Base-by-base conservation (phyloP, 1,140 invertebrate species). In the Tetraneura akinire region DNA sequence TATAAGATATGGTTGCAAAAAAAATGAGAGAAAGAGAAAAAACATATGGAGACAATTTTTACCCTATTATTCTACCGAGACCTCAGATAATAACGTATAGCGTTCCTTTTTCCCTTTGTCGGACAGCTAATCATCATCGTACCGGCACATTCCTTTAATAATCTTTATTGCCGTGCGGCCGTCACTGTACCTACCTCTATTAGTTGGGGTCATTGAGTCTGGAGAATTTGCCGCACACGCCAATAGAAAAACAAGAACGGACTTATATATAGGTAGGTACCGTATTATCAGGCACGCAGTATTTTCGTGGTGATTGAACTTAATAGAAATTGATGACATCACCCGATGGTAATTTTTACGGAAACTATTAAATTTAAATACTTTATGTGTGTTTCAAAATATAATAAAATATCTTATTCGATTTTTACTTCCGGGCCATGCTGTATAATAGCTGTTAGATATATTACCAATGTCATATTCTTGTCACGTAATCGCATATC, bases 51-150 rank as follows among this genome's bases (percentile, higher is more conserved):
- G 74, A 78, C 74, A 62, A 9, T 78, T 47, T 60, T 71, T 60
- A 47, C 53, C 55, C 51, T 57, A 47, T 78, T 78, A 76, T 76
- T 76, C 26, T 37, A 42, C 74, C 42, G 42, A 78, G 74, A 78
- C 55, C n/a, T 21, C 55, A 37, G 21, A 62, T 60, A 62, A 78
- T 60, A 78, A 60, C 55, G 47, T 60, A 78, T 62, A 9, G 53
- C 74, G 55, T 78, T 37, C 37, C 55, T 21, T 62, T 78, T 78
- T 60, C 55, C 53, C 42, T 78, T 78, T 78, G 74, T 78, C 74
- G 74, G 74, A 62, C 74, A 26, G 42, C 74, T 78, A 78, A 78
- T 78, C 74, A 62, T 78, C 74, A 26, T 60, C 55, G 6, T 62
- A 42, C 37, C 51, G 53, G 51, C 73, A 21, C 53, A 76, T 76